A percentile compares a stretch with the other conserved stretches of the same genome.
These are phyloP conservation scores for Grammomys dolichurus DNA, from an alignment of 2,113 vertebrate species.

Conservation along the genomic window DNA sequence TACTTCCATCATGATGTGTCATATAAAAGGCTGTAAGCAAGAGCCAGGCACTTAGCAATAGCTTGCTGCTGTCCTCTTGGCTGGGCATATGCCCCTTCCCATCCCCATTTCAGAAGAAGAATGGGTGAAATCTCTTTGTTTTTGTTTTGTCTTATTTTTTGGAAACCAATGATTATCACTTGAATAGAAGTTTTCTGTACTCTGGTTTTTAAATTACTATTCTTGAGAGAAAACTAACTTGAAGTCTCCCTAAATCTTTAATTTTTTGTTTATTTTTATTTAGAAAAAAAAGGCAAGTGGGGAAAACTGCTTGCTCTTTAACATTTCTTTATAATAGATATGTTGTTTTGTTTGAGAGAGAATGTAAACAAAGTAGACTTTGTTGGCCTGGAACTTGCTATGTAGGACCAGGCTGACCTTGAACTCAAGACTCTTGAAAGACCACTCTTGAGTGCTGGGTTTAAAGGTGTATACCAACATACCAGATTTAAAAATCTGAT, in stretches of 20 bases:
- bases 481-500: neutral
- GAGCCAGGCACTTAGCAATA: conserved; percentile 16
- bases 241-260: neutral
- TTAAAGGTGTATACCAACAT: neutral
- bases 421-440: neutral
- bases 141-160: neutral
- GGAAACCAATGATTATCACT: conserved; percentile 21
- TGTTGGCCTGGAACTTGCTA: neutral
- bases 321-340: conserved; percentile 11
- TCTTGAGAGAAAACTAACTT: neutral
- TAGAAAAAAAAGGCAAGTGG: neutral
- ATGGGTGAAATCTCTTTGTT: neutral
- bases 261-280: neutral
- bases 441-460: neutral
- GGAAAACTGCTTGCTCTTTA: conserved; percentile 2
- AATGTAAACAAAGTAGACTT: neutral
- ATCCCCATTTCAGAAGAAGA: conserved; percentile 7
- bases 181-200: conserved; percentile 17
- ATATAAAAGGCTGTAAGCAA: neutral
- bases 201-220: conserved; percentile 53
- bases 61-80: neutral
- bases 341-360: neutral
- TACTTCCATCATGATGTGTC: neutral
- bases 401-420: neutral
- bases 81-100: neutral